Base-by-base conservation (phyloP, 2,888 invertebrate genomes). In the Augiades crinisus region DNA sequence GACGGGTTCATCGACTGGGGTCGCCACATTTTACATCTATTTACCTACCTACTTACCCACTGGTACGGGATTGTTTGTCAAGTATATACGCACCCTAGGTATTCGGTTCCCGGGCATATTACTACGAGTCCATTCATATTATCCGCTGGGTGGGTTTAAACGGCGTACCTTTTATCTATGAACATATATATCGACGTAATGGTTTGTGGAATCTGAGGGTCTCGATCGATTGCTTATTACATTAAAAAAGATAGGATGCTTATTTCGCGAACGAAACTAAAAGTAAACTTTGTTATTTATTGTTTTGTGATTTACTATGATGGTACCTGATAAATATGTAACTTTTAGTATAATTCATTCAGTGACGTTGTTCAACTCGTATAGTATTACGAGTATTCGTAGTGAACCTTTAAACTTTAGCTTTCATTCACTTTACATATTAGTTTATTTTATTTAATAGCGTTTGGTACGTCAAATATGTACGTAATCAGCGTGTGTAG, bases 1-100 rank as follows among this genome's bases (percentile, higher is more conserved):
- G 59, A 71, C 64, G 68, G 62, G 77, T 72, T 78, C 76, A 75
- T 67, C 74, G 77, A 70, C 71, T 69, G 69, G 70, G 73, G 65
- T 67, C 71, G 70, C 65, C 68, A 65, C 68, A 70, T 75, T 75
- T 76, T 75, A 59, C 59, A 56, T 61, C 53, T 58, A 61, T 60
- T 52, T 59, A 78, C 71, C 72, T 69, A 70, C 71, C 70, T 67
- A 72, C 68, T 74, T 73, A 70, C 70, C 51, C 38, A 52, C 37
- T 51, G 49, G 55, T 52, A 41, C 47, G 49, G 49, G 47, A 60
- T 52, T 60, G 57, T 57, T 60, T 58, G 55, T 59, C 56, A 53
- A 56, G 56, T 58, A 57, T 53, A 43, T 53, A 56, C 55, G 54
- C 59, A 59, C 56, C 54, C 60, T 59, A 62, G 59, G 60, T 62